Evolutionary conservation across 2,888 invertebrate species (phyloP).

Genomic region (Ischnura elegans): DNA sequence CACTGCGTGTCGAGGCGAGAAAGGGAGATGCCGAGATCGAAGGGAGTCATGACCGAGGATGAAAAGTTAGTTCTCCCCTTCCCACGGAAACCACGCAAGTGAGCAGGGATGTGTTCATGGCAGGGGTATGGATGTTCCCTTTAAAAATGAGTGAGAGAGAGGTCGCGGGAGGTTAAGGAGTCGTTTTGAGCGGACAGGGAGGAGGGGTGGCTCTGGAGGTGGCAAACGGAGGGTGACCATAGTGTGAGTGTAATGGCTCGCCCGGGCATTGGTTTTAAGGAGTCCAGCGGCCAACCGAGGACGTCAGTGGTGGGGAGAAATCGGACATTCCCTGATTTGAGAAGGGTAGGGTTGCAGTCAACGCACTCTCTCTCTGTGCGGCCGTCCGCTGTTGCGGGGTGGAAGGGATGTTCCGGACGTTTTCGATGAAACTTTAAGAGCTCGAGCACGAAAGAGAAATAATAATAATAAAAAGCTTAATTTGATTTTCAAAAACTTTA

Average conservation of each 20-base stretch:
- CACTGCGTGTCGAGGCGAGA: too few species aligned
- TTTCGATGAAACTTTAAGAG: not conserved
- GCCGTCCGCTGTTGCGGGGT: too few species aligned
- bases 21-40: not conserved
- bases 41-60: not conserved
- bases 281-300: not conserved
- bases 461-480: too few species aligned
- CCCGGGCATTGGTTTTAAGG: not conserved
- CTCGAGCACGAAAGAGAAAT: too few species aligned
- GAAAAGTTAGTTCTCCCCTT: too few species aligned
- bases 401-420: too few species aligned
- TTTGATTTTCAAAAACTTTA: too few species aligned
- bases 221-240: not conserved
- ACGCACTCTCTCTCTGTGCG: too few species aligned
- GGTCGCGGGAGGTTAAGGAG: conserved; percentile 15
- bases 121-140: not conserved
- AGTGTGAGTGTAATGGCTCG: not conserved
- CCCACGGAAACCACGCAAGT: too few species aligned
- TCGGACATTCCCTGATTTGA: not conserved
- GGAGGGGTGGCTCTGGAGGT: not conserved
- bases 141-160: not conserved
- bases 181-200: not conserved
- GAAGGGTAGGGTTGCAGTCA: too few species aligned
- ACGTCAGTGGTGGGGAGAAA: not conserved
- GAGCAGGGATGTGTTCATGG: too few species aligned